phyloP scores from a whole-genome alignment of 2,797 vertebrate species.

The Molothrus ater region DNA sequence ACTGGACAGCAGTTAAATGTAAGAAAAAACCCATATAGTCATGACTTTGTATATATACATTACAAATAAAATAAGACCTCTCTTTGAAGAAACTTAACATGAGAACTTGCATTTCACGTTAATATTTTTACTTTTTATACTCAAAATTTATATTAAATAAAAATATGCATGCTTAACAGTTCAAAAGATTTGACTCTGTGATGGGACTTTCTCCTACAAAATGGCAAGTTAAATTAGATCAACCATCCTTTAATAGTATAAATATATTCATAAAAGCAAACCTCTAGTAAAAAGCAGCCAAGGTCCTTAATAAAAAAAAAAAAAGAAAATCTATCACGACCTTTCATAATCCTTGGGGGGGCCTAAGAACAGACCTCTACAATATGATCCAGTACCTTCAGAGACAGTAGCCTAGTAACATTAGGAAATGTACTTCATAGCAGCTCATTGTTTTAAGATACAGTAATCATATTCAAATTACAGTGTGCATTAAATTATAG shows the following conservation, averaged over 20 bases:
- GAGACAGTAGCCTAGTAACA: slow-evolving; percentile 88
- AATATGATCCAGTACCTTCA: slow-evolving; percentile 79
- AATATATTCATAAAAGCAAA: slow-evolving; percentile 87
- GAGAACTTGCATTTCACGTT: slow-evolving; percentile 69
- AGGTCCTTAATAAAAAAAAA: slow-evolving; percentile 64
- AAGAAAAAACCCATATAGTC: slow-evolving; percentile 56
- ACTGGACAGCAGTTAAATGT: slow-evolving; percentile 74
- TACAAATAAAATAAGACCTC: slow-evolving; percentile 77
- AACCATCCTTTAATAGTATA: slow-evolving; percentile 77
- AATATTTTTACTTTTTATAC: slow-evolving; percentile 75
- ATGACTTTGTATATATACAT: slow-evolving; percentile 75
- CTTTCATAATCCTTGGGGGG: slow-evolving; percentile 68
- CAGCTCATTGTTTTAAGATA: slow-evolving; percentile 78
- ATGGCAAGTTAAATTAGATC: slow-evolving; percentile 80
- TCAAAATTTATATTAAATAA: slow-evolving; percentile 83
- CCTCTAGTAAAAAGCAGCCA: slow-evolving; percentile 85
- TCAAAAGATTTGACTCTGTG: slow-evolving; percentile 74
- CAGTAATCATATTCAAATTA: slow-evolving; percentile 83
- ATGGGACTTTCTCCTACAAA: slow-evolving; percentile 74
- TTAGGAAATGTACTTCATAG: slow-evolving; percentile 82
- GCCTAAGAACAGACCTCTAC: slow-evolving; percentile 78
- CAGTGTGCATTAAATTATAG: slow-evolving; percentile 79
- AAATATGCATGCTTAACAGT: slow-evolving; percentile 89
- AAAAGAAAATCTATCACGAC: slow-evolving; percentile 52
- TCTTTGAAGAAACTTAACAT: slow-evolving; percentile 65